These are phyloP conservation scores for Puntigrus tetrazona DNA, from an alignment of 2,113 vertebrate genomes.

Conservation along the genomic window DNA sequence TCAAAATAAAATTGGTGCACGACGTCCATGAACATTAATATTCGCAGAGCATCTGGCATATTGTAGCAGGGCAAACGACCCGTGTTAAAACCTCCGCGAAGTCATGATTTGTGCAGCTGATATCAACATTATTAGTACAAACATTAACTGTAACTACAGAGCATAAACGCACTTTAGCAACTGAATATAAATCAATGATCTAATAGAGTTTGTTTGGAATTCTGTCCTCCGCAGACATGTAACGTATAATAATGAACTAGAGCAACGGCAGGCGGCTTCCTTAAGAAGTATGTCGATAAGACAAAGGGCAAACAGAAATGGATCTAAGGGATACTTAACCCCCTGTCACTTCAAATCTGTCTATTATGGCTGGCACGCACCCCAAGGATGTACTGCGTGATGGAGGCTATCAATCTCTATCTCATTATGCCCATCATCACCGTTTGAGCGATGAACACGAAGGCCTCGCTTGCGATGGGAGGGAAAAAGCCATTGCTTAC, in stretches of 20 bases:
- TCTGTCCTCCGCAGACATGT: slow-evolving; percentile 1
- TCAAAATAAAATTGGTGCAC: not conserved
- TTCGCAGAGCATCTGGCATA: not conserved
- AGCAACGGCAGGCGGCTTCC: not conserved
- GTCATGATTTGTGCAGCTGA: not conserved
- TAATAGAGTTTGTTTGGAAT: slow-evolving; percentile 33
- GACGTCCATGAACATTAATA: not conserved
- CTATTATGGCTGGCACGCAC: slow-evolving; percentile 76
- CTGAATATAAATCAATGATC: slow-evolving; percentile 5
- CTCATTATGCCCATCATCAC: slow-evolving; percentile 77
- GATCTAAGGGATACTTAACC: slow-evolving; percentile 51
- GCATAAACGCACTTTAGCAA: slow-evolving; percentile 12
- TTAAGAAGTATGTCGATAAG: slow-evolving; percentile 40
- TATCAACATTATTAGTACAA: not conserved
- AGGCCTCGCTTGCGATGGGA: not conserved
- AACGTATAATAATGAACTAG: slow-evolving; percentile 7
- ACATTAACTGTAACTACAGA: not conserved
- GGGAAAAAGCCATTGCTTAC: not conserved
- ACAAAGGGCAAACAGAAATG: slow-evolving; percentile 45
- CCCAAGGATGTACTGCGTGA: slow-evolving; percentile 72
- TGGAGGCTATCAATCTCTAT: slow-evolving; percentile 86
- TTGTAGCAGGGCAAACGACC: not conserved
- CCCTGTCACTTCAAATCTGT: slow-evolving; percentile 70
- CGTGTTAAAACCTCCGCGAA: not conserved
- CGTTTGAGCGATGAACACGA: not conserved